Conservation (phyloP, 2,113 vertebrate species). For the Anhinga rufa region DNA sequence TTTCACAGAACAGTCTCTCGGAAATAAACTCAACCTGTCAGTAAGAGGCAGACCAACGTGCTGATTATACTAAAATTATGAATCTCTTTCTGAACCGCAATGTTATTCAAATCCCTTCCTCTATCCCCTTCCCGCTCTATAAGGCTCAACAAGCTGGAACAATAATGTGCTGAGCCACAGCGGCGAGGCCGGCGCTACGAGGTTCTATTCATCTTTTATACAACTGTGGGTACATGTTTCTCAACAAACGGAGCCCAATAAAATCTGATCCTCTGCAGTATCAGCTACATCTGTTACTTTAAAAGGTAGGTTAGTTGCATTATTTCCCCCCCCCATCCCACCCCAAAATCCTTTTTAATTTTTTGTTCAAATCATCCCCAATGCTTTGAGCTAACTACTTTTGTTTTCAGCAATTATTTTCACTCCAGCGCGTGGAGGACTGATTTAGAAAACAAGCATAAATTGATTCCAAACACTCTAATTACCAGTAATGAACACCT, state of each 20-base stretch:
- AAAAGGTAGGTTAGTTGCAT: background rate
- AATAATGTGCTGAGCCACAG: constrained; percentile 14
- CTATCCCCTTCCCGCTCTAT: background rate
- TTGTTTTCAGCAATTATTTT: constrained; percentile 56
- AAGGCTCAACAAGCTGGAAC: constrained; percentile 30
- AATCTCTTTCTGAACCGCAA: background rate
- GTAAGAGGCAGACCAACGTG: constrained; percentile 4
- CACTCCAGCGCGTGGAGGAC: constrained; percentile 27
- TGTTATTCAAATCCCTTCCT: constrained; percentile 28
- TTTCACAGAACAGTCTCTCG: constrained; percentile 32
- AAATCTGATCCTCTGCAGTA: background rate
- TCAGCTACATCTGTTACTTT: background rate
- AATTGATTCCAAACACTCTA: constrained; percentile 62
- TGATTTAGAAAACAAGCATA: constrained; percentile 54
- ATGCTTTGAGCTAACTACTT: background rate
- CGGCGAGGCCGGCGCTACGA: background rate
- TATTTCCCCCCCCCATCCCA: background rate
- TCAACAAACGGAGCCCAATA: background rate
- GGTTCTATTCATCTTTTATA: constrained; percentile 37
- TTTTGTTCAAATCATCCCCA: background rate
- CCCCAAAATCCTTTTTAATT: background rate
- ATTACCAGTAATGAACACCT: constrained; percentile 63
- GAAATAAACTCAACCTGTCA: constrained; percentile 53
- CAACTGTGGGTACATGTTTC: background rate
- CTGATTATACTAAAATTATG: constrained; percentile 35